Evolutionary conservation across 37 sponge, comb jelly and placozoan species (phyloP).

Genomic region (Hexactinellida sp.): DNA sequence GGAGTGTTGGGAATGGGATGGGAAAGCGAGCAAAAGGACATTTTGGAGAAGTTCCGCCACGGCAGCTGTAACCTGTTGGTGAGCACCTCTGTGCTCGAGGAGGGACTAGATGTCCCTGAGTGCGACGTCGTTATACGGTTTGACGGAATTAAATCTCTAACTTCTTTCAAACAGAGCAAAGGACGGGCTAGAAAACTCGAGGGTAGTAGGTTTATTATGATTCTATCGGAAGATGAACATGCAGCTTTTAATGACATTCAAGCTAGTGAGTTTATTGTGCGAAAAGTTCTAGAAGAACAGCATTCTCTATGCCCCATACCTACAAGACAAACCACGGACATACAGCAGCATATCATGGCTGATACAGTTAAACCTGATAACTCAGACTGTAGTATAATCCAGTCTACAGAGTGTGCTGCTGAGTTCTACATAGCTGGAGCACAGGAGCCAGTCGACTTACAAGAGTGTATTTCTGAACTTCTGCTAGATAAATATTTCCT

Average conservation of each 20-base stretch:
- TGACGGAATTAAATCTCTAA: neutral
- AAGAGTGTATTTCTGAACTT: neutral
- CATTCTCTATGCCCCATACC: neutral
- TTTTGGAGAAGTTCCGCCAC: constrained; percentile 51
- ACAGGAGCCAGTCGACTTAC: neutral
- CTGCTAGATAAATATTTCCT: neutral
- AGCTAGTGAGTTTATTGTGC: neutral
- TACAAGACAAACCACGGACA: neutral
- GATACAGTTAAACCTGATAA: neutral
- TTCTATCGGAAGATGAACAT: neutral
- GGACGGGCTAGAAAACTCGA: neutral
- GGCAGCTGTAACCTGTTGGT: constrained; percentile 63
- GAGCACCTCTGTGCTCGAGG: constrained; percentile 80
- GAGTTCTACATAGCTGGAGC: neutral
- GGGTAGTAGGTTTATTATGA: neutral
- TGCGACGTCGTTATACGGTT: constrained; percentile 79
- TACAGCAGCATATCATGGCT: neutral
- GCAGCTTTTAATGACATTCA: neutral
- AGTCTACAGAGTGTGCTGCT: neutral
- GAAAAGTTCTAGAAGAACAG: neutral
- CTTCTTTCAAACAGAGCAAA: constrained; percentile 7
- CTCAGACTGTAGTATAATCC: neutral
- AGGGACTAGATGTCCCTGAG: constrained; percentile 81
- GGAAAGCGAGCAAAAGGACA: constrained; percentile 33
- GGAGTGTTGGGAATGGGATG: neutral